A percentile compares a stretch with the other conserved stretches of the same genome.
Evolutionary conservation across 2,888 invertebrate genomes (phyloP).

Genomic region (Chrysopilus asiliformis): DNA sequence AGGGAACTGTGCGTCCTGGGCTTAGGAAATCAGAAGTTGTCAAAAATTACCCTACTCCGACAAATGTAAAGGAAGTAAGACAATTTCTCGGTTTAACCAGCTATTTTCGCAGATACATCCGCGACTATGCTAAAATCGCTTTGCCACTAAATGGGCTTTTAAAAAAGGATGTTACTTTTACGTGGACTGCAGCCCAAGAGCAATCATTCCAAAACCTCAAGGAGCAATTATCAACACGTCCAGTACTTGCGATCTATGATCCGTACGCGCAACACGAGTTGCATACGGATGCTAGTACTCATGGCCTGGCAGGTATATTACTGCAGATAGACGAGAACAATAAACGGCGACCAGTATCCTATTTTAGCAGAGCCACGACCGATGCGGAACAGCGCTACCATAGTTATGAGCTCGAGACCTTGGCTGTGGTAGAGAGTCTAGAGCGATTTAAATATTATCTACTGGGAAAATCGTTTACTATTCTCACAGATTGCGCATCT

Average conservation of each 20-base stretch:
- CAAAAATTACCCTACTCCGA: too few relatives aligned
- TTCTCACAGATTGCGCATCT: too few relatives aligned
- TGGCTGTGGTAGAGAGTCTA: too few relatives aligned
- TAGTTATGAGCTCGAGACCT: constrained; percentile 3
- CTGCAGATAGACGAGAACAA: too few relatives aligned
- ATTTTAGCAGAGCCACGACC: too few relatives aligned
- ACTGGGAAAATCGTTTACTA: too few relatives aligned
- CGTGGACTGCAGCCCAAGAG: not conserved
- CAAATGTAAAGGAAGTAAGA: not conserved
- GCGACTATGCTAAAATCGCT: not conserved
- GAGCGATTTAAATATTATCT: too few relatives aligned
- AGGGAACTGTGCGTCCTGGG: not conserved
- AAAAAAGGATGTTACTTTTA: constrained; percentile 2
- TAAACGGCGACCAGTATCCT: too few relatives aligned
- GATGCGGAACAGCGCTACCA: too few relatives aligned
- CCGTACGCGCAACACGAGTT: constrained; percentile 4
- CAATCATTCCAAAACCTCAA: constrained; percentile 4
- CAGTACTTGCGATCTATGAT: constrained; percentile 8
- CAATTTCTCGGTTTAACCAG: too few relatives aligned
- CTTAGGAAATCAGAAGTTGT: not conserved
- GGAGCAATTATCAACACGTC: not conserved
- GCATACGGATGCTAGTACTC: constrained; percentile 8
- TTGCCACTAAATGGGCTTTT: constrained; percentile 3
- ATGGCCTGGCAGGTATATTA: too few relatives aligned
- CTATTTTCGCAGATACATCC: constrained; percentile 3